Percentiles rank a stretch among this genome's conserved stretches.
Evolutionary conservation across 2,888 invertebrate species (phyloP).

Genomic region (Andrena bicolor): DNA sequence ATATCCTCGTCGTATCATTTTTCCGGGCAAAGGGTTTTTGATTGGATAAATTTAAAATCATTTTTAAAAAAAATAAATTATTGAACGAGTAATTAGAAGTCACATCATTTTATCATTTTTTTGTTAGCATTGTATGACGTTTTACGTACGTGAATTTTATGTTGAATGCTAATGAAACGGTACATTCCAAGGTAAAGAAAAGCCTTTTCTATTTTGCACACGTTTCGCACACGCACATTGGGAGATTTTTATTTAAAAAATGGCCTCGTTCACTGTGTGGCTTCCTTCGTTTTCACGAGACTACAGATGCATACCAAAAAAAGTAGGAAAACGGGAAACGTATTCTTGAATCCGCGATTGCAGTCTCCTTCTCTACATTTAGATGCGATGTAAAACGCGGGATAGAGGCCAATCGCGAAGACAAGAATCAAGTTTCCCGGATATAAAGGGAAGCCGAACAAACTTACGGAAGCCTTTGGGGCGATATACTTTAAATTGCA

Average conservation of each 20-base stretch:
- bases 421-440: conserved; percentile 62
- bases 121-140: too few species aligned
- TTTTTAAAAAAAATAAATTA: too few species aligned
- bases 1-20: neutral
- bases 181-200: neutral
- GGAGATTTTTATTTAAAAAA: conserved; percentile 36
- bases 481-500: conserved; percentile 60
- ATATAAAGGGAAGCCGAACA: conserved; percentile 49
- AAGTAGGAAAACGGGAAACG: neutral
- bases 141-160: neutral
- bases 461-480: conserved; percentile 37
- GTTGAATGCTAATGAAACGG: conserved; percentile 2
- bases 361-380: conserved; percentile 20
- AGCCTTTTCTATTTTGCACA: conserved; percentile 9
- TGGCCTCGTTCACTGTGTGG: neutral
- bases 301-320: neutral
- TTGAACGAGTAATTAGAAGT: too few species aligned
- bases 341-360: conserved; percentile 2
- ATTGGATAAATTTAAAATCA: too few species aligned
- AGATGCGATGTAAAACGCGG: conserved; percentile 29
- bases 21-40: too few species aligned
- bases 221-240: neutral
- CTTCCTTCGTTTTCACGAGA: conserved; percentile 26
- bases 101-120: too few species aligned
- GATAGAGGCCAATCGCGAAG: conserved; percentile 37